Percentiles rank a stretch among this genome's conserved stretches.
phyloP scores from a whole-genome alignment of 2,888 invertebrate species.

The Rotaria socialis region DNA sequence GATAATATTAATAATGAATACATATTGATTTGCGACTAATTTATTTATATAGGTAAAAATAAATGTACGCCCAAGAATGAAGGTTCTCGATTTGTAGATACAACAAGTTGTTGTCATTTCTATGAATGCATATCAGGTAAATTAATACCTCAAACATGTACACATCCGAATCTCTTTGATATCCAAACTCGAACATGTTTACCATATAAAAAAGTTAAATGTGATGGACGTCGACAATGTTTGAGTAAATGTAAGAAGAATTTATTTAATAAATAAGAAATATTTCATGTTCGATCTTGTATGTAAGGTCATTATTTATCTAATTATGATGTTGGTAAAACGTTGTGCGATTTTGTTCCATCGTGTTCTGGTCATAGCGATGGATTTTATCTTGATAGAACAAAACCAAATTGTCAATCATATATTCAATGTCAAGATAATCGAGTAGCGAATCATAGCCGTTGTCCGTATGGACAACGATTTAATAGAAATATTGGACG shows the following conservation, averaged over 20 bases:
- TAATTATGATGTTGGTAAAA: constrained; percentile 33
- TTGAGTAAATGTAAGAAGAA: constrained; percentile 40
- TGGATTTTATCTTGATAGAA: constrained; percentile 44
- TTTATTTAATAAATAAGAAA: not conserved
- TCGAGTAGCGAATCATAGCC: constrained; percentile 42
- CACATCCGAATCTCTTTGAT: constrained; percentile 43
- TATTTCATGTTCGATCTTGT: not conserved
- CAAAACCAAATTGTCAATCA: constrained; percentile 42
- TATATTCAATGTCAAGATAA: constrained; percentile 41
- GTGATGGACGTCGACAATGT: constrained; percentile 42
- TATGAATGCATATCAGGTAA: constrained; percentile 44
- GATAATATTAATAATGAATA: not conserved
- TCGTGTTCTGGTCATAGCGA: constrained; percentile 42
- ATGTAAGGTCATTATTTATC: constrained; percentile 41
- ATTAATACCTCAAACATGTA: constrained; percentile 41
- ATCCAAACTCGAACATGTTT: constrained; percentile 41
- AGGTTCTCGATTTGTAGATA: constrained; percentile 43
- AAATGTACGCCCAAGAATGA: constrained; percentile 43
- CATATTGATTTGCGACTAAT: not conserved
- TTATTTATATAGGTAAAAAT: not conserved
- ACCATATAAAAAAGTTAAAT: constrained; percentile 45
- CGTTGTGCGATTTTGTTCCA: constrained; percentile 44
- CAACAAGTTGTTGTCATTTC: constrained; percentile 45
- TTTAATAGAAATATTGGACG: constrained; percentile 46
- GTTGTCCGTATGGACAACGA: constrained; percentile 39